Evolutionary conservation across 2,797 vertebrate species (phyloP).

Genomic region (Anguilla megastoma): DNA sequence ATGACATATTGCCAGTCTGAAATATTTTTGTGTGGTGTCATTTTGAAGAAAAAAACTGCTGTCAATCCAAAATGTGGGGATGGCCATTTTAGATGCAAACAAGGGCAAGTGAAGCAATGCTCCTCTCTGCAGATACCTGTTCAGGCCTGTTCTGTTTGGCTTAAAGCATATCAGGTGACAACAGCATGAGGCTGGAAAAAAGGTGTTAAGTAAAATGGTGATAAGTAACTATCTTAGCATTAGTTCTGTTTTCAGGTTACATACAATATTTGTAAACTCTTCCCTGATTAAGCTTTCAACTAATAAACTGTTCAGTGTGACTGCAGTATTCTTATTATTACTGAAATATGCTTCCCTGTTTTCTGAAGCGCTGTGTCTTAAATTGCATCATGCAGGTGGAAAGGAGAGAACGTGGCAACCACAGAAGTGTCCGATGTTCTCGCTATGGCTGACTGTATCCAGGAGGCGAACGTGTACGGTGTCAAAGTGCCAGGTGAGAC

Average conservation of each 20-base stretch:
- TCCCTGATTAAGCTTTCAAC: too few species aligned
- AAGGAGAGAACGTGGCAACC: constrained; percentile 91
- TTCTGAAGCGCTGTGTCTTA: neutral
- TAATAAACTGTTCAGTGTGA: neutral
- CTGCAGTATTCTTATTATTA: neutral
- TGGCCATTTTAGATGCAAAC: too few species aligned
- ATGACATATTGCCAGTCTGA: too few species aligned
- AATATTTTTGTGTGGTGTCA: too few species aligned
- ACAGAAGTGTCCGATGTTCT: constrained; percentile 85
- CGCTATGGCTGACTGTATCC: constrained; percentile 66
- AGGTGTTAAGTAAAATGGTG: neutral
- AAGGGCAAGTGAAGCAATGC: neutral
- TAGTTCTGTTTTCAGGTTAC: neutral
- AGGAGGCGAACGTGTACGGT: constrained; percentile 84
- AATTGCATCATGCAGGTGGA: constrained; percentile 78
- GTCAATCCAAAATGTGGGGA: too few species aligned
- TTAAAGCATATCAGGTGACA: neutral
- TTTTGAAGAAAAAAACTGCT: too few species aligned
- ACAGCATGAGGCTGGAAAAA: neutral
- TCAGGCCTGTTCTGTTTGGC: neutral
- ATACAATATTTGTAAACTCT: too few species aligned
- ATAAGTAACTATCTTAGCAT: too few species aligned
- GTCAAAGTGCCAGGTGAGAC: constrained; percentile 60
- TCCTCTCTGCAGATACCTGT: neutral
- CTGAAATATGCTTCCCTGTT: neutral